Percentiles rank a stretch among this genome's conserved stretches.
Evolutionary conservation across 2,113 vertebrate genomes (phyloP).

Genomic region (Alethe diademata): DNA sequence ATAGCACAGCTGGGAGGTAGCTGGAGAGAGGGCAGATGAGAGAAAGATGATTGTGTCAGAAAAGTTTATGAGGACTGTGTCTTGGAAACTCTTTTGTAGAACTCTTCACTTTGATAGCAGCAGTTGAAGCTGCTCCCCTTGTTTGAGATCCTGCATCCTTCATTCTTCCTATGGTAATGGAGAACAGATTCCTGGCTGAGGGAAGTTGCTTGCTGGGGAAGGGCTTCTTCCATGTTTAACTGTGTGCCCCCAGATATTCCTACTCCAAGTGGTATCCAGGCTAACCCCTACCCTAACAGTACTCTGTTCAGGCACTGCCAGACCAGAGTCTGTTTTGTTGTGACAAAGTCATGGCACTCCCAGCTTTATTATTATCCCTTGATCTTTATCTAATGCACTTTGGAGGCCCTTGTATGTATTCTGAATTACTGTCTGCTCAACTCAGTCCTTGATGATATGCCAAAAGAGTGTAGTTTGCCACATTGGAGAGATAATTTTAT

Average conservation of each 20-base stretch:
- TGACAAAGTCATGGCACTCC: background rate
- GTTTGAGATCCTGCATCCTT: background rate
- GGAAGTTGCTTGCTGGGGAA: background rate
- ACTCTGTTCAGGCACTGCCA: background rate
- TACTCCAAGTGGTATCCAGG: background rate
- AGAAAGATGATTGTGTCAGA: background rate
- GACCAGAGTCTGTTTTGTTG: background rate
- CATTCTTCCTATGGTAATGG: background rate
- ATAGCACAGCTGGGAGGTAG: background rate
- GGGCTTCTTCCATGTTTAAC: background rate
- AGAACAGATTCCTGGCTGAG: background rate
- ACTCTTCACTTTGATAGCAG: background rate
- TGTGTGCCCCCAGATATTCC: background rate
- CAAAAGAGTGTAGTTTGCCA: background rate
- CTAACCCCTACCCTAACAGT: background rate
- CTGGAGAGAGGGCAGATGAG: background rate
- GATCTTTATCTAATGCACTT: background rate
- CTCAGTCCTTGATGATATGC: background rate
- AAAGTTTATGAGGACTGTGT: background rate
- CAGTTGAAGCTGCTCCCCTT: background rate
- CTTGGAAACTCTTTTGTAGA: background rate
- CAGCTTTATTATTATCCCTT: background rate
- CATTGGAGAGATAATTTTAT: background rate
- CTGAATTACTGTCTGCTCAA: background rate
- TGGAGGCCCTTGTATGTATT: background rate